Base-by-base conservation (phyloP, 2,113 vertebrate species). In the Brachyhypopomus gauderio region DNA sequence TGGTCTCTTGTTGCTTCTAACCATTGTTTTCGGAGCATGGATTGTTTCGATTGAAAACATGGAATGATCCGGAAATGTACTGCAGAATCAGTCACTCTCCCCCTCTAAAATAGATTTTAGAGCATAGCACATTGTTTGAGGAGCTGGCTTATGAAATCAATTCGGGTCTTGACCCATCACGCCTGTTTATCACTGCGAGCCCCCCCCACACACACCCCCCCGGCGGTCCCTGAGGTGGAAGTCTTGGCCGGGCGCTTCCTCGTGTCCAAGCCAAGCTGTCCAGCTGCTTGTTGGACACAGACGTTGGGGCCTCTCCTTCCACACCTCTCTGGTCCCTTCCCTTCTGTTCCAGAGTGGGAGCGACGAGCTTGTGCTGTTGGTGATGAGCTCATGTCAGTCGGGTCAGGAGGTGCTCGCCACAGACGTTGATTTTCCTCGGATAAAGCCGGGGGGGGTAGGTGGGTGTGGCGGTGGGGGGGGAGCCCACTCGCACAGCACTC, bases 281-380 rank as follows among this genome's bases (percentile, higher is more conserved):
- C 86, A 88, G 83, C 85, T 88, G 86, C 82, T 22, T 83, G 80
- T 81, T 72, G 66, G 58, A 72, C 76, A 75, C 41, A 20, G 36
- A 67, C n/a, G n/a, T n/a, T 67, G 60, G 72, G 73, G 77, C 62
- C 63, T 41, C 27, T 25, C 58, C 64, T 70, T 30, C 27, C 14
- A 22, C 22, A 3, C 59, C 23, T 60, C 23, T 55, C 56, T 45
- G 8, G 16, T 30, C 85, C 85, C 78, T 58, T 2, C 75, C 72
- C 69, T 62, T 86, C 79, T 83, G 9, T 48, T 48, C 7, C 38
- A 64, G 36, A n/a, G 56, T 3, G 19, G 45, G 62, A 62, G 45
- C 66, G 59, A 7, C 25, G 48, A 56, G 66, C 58, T 27, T 2
- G 9, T 59, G 34, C 60, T 70, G 45, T 75, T 62, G 25, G 58